Conservation (phyloP, 2,888 invertebrate species). For the Stenoptilia bipunctidactyla region DNA sequence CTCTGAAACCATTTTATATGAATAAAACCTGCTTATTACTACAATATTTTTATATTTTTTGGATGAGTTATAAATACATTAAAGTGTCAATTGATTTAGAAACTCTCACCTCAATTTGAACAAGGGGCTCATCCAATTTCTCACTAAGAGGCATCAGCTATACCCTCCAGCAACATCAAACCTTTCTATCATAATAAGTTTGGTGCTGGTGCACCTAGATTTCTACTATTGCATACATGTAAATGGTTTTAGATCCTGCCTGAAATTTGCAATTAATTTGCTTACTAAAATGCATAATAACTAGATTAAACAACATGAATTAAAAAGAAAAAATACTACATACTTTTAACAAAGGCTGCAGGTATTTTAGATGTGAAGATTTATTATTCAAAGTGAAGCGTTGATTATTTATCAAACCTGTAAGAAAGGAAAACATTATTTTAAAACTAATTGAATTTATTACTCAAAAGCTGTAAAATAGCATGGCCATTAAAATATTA, state of each 20-base stretch:
- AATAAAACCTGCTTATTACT: no score
- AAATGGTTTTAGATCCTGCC: constrained; percentile 39
- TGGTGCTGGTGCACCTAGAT: constrained; percentile 57
- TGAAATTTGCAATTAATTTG: constrained; percentile 25
- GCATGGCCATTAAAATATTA: no score
- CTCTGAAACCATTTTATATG: constrained; percentile 11
- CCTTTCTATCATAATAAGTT: constrained; percentile 60
- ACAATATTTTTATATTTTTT: no score
- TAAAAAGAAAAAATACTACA: no score
- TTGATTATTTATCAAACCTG: no score
- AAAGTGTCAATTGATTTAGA: constrained; percentile 6
- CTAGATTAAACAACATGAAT: background rate
- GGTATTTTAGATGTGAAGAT: no score
- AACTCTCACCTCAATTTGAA: constrained; percentile 67
- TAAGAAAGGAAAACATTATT: no score
- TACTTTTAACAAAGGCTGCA: no score
- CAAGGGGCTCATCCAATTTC: constrained; percentile 69
- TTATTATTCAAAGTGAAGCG: no score
- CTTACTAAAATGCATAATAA: background rate
- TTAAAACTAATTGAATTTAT: no score
- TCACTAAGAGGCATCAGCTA: constrained; percentile 72
- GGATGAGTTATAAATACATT: constrained; percentile 2
- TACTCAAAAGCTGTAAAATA: no score
- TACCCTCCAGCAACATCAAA: constrained; percentile 59
- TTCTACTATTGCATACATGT: constrained; percentile 35